Percentiles rank a stretch among this genome's conserved stretches.
phyloP scores from a whole-genome alignment of 2,888 invertebrate genomes.

The Drosophila mayaguana region DNA sequence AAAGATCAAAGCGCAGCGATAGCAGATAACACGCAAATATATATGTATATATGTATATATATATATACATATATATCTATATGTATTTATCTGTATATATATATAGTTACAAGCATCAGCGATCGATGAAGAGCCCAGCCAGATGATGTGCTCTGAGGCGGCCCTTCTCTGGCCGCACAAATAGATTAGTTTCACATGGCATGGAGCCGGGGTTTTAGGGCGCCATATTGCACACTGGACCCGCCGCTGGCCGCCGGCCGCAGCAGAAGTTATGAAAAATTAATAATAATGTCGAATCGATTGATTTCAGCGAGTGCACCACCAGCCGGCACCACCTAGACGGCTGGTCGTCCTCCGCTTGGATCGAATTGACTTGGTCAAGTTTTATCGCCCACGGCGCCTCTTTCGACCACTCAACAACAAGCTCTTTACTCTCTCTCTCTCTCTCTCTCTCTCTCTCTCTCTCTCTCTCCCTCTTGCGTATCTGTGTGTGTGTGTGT shows the following conservation, averaged over 20 bases:
- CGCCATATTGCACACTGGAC: conserved; percentile 78
- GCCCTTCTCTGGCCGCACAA: conserved; percentile 65
- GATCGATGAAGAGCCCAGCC: conserved; percentile 46
- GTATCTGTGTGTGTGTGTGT: conserved; percentile 58
- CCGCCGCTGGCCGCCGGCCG: conserved; percentile 69
- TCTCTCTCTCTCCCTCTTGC: conserved; percentile 7
- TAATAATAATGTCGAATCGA: conserved; percentile 85
- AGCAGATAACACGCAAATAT: conserved; percentile 73
- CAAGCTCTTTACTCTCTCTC: conserved; percentile 24
- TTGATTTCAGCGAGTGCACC: conserved; percentile 79
- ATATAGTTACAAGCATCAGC: background rate
- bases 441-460: background rate
- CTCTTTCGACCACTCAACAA: conserved; percentile 42
- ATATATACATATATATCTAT: background rate
- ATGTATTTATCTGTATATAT: background rate
- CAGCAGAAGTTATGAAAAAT: conserved; percentile 84
- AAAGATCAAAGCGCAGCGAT: conserved; percentile 79
- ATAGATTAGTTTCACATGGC: conserved; percentile 83
- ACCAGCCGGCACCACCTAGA: conserved; percentile 64
- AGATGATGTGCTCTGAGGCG: conserved; percentile 31
- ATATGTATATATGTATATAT: background rate
- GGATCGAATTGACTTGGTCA: conserved; percentile 75
- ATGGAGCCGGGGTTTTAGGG: conserved; percentile 65
- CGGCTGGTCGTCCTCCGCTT: conserved; percentile 67
- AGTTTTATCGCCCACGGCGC: conserved; percentile 60